Evolutionary conservation across 2,888 invertebrate species (phyloP), one percentile per base, ranked within the genome.

Genomic region (Lordiphosa andalusiaca): DNA sequence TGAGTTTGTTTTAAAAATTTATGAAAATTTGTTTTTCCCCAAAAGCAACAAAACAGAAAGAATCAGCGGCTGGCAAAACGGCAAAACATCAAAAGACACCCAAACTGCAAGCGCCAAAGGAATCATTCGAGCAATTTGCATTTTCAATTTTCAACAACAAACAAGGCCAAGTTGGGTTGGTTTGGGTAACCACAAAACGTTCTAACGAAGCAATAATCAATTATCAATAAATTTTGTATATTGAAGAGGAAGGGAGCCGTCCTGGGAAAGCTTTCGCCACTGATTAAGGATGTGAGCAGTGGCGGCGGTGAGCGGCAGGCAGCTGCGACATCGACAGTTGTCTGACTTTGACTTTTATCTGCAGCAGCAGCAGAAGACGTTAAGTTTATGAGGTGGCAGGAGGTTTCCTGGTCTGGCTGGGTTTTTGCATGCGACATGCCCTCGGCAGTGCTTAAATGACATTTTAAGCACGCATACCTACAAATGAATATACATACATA

Each of bases 191-290:
- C 69, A 59, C 65, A 72, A 71, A 71, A 54, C 38, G 62, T 61
- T 62, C 85, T 80, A 80, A 80, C 85, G 83, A 85, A 80, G 84
- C 85, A 84, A 84, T 86, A 84, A 86, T 85, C 84, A 84, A 86
- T 86, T 86, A 84, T 85, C 82, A 81, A 84, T 85, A 84, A 86
- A 86, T 86, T 83, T 70, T 37, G 69, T 33, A 6, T 37, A 16
- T 3, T 21, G 36, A 16, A 12, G 19, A 7, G 19, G 7, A 16
- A n/a, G 16, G 40, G 37, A 46, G 46, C 35, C 44, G 62, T 33
- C 66, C 6, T 42, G 71, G 61, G 53, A 71, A 53, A 55, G 60
- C 59, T 53, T 44, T 48, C 33, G 36, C 35, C 46, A 65, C 64
- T 77, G 73, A 77, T 83, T 76, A 78, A 71, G 75, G 69, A 74